Conservation (phyloP, 2,888 invertebrate genomes). For the Catocala sponsa region DNA sequence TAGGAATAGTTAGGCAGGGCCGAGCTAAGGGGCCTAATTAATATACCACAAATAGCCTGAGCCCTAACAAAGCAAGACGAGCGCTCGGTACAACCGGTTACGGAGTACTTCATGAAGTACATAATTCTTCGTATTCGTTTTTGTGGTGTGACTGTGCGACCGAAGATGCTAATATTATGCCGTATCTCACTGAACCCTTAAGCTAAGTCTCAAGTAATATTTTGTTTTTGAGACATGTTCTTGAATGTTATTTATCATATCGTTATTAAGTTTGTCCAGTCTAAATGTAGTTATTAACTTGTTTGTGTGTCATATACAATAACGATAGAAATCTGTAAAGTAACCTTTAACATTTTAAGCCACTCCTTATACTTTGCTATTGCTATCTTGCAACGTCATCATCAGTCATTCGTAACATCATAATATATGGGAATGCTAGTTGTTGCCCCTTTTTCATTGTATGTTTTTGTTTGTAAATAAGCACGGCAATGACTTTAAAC, state of each 20-base stretch:
- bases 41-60: constrained; percentile 29
- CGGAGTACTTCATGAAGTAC: constrained; percentile 20
- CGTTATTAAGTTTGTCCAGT: too few species aligned
- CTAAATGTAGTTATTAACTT: background rate
- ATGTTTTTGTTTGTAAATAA: constrained; percentile 9
- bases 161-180: background rate
- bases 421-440: background rate
- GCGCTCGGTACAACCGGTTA: constrained; percentile 20
- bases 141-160: background rate
- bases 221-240: background rate
- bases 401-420: background rate
- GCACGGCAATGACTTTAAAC: constrained; percentile 15
- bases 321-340: background rate
- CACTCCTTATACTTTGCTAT: background rate
- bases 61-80: constrained; percentile 17
- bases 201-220: background rate
- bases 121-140: constrained; percentile 20
- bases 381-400: background rate
- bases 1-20: constrained; percentile 35
- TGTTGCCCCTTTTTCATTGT: background rate
- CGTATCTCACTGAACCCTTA: background rate
- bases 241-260: too few species aligned
- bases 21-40: constrained; percentile 31
- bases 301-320: background rate
- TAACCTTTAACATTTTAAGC: background rate